These are phyloP conservation scores for Leptosomus discolor DNA, from an alignment of 2,113 vertebrate species.

Conservation along the genomic window DNA sequence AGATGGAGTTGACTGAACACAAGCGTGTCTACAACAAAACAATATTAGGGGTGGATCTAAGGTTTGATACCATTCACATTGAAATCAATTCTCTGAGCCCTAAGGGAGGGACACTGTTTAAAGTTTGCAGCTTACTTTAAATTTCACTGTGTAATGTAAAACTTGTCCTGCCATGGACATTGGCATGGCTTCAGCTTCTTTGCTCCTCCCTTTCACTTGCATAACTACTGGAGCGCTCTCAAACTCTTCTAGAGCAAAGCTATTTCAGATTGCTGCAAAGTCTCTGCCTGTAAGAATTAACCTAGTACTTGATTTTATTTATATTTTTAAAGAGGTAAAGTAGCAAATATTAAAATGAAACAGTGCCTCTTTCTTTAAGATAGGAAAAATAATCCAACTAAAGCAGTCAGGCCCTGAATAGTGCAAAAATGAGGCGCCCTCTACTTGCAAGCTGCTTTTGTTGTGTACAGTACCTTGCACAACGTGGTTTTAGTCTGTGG, in stretches of 20 bases:
- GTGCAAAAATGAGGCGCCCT: accelerated
- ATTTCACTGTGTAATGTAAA: not conserved
- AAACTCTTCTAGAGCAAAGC: not conserved
- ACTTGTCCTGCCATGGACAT: not conserved
- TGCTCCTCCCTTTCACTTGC: not conserved
- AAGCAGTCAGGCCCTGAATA: not conserved
- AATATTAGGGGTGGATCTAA: not conserved
- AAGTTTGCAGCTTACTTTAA: not conserved
- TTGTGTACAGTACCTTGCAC: not conserved
- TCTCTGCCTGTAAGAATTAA: not conserved
- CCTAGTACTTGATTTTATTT: not conserved
- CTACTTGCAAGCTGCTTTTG: not conserved
- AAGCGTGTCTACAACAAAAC: not conserved
- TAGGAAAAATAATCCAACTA: not conserved
- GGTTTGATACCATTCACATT: not conserved
- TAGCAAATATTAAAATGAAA: not conserved
- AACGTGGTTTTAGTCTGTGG: not conserved
- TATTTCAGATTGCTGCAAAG: not conserved
- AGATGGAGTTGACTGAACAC: not conserved
- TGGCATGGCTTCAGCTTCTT: not conserved
- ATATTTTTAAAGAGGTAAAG: not conserved
- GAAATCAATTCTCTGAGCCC: not conserved
- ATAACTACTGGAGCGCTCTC: not conserved
- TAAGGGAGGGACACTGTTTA: not conserved
- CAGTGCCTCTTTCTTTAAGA: not conserved